A percentile compares a stretch with the other conserved stretches of the same genome.
These are phyloP conservation scores for Alloplasta piceator DNA, from an alignment of 2,888 invertebrate species.

Conservation along the genomic window DNA sequence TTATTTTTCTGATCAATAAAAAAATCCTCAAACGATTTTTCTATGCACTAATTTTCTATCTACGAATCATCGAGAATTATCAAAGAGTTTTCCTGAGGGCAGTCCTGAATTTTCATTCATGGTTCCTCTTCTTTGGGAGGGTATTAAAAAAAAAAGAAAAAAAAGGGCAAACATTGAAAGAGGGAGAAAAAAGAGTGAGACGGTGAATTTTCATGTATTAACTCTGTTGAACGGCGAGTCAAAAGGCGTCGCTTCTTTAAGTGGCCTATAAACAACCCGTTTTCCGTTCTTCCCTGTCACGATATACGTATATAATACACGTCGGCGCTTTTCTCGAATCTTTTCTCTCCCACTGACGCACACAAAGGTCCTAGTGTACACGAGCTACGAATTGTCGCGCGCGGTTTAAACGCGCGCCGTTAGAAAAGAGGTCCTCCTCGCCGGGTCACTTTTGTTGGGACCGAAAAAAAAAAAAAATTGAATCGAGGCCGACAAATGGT, in stretches of 20 bases:
- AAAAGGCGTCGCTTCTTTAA: slow-evolving; percentile 62
- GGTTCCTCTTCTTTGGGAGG: background rate
- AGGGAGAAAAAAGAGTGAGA: slow-evolving; percentile 13
- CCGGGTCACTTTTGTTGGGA: slow-evolving; percentile 40
- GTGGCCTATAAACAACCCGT: slow-evolving; percentile 71
- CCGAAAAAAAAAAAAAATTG: slow-evolving; percentile 20
- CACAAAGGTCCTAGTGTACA: background rate
- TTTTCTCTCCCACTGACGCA: slow-evolving; percentile 27
- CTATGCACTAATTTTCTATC: too few species aligned
- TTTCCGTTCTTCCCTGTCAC: slow-evolving; percentile 53
- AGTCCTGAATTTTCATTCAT: background rate
- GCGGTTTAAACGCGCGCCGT: slow-evolving; percentile 35
- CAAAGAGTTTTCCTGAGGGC: too few species aligned
- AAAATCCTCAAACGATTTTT: too few species aligned
- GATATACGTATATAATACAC: slow-evolving; percentile 27
- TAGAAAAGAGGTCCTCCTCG: slow-evolving; percentile 31
- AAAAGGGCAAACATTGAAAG: background rate
- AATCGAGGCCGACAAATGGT: slow-evolving; percentile 67
- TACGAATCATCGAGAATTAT: too few species aligned
- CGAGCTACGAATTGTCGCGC: slow-evolving; percentile 48
- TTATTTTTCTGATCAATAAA: too few species aligned
- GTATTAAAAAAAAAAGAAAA: slow-evolving; percentile 1
- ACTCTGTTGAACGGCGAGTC: slow-evolving; percentile 43
- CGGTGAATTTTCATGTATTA: slow-evolving; percentile 29
- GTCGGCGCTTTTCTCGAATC: slow-evolving; percentile 53